phyloP scores from a whole-genome alignment of 2,888 invertebrate genomes.

The Epirrhoe alternata region DNA sequence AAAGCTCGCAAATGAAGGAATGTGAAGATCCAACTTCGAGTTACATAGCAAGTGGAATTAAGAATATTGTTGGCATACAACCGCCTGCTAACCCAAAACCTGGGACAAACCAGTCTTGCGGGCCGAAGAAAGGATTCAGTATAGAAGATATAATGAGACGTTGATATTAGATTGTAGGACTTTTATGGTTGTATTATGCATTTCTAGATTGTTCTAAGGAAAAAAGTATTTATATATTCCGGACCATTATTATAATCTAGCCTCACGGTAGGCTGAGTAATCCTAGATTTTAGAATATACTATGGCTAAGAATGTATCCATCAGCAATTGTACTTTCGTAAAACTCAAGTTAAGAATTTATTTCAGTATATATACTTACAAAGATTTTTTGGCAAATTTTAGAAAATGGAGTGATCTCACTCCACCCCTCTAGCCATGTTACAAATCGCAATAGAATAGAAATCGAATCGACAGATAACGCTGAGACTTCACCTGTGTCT shows the following conservation, averaged over 20 bases:
- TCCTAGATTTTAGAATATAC: slow-evolving; percentile 14
- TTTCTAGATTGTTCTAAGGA: slow-evolving; percentile 44
- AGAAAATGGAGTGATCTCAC: too few species aligned
- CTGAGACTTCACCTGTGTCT: too few species aligned
- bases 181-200: slow-evolving; percentile 39
- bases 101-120: slow-evolving; percentile 84
- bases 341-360: slow-evolving; percentile 10
- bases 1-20: slow-evolving; percentile 61
- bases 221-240: slow-evolving; percentile 20
- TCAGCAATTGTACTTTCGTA: not conserved
- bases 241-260: slow-evolving; percentile 9
- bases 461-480: too few species aligned
- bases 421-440: too few species aligned
- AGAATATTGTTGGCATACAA: slow-evolving; percentile 82
- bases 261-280: slow-evolving; percentile 12
- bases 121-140: slow-evolving; percentile 93
- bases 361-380: too few species aligned
- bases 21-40: slow-evolving; percentile 65
- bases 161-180: slow-evolving; percentile 29
- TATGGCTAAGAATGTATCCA: slow-evolving; percentile 12
- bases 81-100: slow-evolving; percentile 78
- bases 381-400: too few species aligned
- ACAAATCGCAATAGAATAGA: too few species aligned
- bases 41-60: slow-evolving; percentile 78
- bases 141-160: slow-evolving; percentile 97